These are phyloP conservation scores for Rhipidura dahli DNA, from an alignment of 2,113 vertebrate species.

Conservation along the genomic window DNA sequence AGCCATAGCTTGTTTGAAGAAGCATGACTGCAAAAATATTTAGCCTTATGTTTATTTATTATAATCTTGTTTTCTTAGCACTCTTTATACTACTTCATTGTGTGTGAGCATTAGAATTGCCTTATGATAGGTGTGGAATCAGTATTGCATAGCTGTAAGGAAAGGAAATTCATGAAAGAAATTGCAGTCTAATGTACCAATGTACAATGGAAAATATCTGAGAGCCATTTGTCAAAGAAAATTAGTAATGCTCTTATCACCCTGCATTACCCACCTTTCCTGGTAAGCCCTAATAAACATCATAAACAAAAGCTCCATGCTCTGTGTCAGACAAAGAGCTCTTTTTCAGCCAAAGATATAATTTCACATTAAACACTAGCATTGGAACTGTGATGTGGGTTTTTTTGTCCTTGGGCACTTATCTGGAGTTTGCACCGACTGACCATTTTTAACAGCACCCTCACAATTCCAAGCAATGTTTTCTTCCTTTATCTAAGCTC, in stretches of 20 bases:
- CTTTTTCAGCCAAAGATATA: conserved; percentile 5
- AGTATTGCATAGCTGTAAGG: not conserved
- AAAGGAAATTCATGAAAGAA: conserved; percentile 36
- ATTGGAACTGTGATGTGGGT: not conserved
- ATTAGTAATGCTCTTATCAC: conserved; percentile 44
- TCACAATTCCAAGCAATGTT: not conserved
- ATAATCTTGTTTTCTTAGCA: conserved; percentile 35
- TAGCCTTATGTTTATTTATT: conserved; percentile 40
- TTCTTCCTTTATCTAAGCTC: not conserved
- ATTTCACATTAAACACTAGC: conserved; percentile 8
- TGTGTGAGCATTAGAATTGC: not conserved
- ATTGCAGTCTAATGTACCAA: conserved; percentile 15
- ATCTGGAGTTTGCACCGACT: not conserved
- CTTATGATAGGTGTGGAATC: not conserved
- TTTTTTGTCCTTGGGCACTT: not conserved
- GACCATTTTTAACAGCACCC: not conserved
- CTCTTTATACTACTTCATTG: not conserved
- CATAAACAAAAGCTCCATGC: conserved; percentile 30
- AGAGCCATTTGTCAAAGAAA: conserved; percentile 40
- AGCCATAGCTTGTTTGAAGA: not conserved
- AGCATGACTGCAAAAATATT: not conserved
- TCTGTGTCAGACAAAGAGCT: conserved; percentile 3
- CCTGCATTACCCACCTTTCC: conserved; percentile 3
- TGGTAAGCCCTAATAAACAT: conserved; percentile 27
- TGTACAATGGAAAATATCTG: conserved; percentile 29